phyloP scores from a whole-genome alignment of 2,113 vertebrate species.

The Cricetomys ansorgei region DNA sequence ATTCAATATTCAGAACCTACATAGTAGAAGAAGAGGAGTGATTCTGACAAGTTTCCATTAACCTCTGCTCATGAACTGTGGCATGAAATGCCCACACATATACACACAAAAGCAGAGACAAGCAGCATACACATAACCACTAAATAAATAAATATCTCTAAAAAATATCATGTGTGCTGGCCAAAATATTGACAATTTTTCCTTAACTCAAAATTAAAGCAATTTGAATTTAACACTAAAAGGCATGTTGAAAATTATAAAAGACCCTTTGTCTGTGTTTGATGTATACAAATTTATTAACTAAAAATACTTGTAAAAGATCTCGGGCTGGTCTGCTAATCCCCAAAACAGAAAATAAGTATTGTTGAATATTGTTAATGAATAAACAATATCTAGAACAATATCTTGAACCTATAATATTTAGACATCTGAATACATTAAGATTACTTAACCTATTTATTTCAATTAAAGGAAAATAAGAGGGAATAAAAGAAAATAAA shows the following conservation, averaged over 20 bases:
- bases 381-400: too few relatives aligned
- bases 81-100: not conserved
- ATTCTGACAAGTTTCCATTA: not conserved
- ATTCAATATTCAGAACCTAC: not conserved
- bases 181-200: not conserved
- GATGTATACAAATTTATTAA: not conserved
- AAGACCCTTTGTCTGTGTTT: not conserved
- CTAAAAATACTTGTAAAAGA: not conserved
- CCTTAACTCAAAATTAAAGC: not conserved
- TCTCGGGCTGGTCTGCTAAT: not conserved
- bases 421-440: not conserved
- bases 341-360: not conserved
- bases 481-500: not conserved
- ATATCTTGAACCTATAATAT: not conserved
- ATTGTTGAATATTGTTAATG: not conserved
- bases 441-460: not conserved
- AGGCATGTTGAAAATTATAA: not conserved
- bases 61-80: not conserved
- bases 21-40: not conserved
- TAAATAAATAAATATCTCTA: not conserved
- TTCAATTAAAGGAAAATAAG: not conserved
- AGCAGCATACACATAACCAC: not conserved
- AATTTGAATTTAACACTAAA: not conserved
- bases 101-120: not conserved
- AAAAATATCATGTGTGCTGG: not conserved